Base-by-base conservation (phyloP, 2,888 invertebrate genomes). In the Glyphotaelius pellucidus region DNA sequence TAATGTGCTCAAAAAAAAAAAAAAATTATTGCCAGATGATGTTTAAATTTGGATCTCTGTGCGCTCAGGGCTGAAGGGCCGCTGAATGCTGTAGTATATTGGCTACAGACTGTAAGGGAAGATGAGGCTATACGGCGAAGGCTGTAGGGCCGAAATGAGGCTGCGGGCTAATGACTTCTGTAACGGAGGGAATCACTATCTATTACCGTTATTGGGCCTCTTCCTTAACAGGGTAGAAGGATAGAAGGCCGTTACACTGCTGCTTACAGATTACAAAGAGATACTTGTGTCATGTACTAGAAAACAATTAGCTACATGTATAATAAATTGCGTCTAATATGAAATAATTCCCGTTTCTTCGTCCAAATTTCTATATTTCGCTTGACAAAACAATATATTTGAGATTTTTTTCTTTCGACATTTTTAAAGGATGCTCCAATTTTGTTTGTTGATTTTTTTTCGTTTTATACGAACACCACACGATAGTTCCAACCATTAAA, bases 101-200 rank as follows among this genome's bases (percentile, higher is more conserved):
- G 67, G 67, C 19, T 67, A 67, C 9, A 9, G 67, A n/a, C 67
- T 67, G 25, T 67, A 67, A 67, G 67, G 67, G 67, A 25, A 67
- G 67, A 67, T 67, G 67, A 67, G 67, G 25, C 67, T 67, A 19
- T 67, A 67, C 3, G 52, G 15, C 4, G 19, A 19, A n/a, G 31
- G 32, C 14, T 9, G 67, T 88, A 11, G n/a, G 32, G 19, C 85
- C 88, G 67, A 67, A 14, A 86, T 86, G 86, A 47, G 88, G n/a
- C 67, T 25, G 25, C 9, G 88, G 52, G 30, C 67, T 88, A 88
- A 88, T 88, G 88, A 88, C 88, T 88, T 88, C n/a, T 88, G 67
- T 88, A 88, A 88, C 32, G 31, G 67, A 32, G 67, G 52, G 31
- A 88, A 88, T 88, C 88, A 88, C 88, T 88, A 88, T 88, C 52